Evolutionary conservation across 2,797 vertebrate genomes (phyloP).

Genomic region (Phaenicophaeus curvirostris): DNA sequence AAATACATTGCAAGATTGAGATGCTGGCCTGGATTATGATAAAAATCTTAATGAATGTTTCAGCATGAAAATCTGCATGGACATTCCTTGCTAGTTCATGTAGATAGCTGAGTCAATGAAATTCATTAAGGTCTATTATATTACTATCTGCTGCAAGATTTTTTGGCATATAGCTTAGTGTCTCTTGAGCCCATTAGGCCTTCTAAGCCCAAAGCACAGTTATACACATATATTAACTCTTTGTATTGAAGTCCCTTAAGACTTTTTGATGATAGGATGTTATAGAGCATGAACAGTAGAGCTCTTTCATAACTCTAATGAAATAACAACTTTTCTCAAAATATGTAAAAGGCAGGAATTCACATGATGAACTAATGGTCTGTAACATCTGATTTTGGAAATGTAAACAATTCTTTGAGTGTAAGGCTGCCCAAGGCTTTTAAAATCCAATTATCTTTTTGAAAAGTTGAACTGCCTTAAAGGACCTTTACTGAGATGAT

Average conservation of each 20-base stretch:
- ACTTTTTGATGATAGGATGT: background rate
- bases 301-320: background rate
- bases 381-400: background rate
- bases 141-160: background rate
- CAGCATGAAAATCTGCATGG: background rate
- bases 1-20: background rate
- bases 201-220: background rate
- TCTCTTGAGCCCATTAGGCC: background rate
- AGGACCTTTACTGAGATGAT: background rate
- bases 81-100: background rate
- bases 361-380: background rate
- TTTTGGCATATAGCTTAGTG: background rate
- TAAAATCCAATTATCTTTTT: background rate
- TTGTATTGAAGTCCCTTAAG: background rate
- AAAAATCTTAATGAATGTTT: background rate
- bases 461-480: background rate
- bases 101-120: background rate
- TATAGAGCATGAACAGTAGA: background rate
- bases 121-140: background rate
- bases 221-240: background rate
- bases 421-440: background rate
- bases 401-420: background rate
- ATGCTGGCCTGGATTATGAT: background rate
- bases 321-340: background rate
- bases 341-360: background rate